phyloP scores from a whole-genome alignment of 2,113 vertebrate genomes.

The Melanerpes formicivorus region DNA sequence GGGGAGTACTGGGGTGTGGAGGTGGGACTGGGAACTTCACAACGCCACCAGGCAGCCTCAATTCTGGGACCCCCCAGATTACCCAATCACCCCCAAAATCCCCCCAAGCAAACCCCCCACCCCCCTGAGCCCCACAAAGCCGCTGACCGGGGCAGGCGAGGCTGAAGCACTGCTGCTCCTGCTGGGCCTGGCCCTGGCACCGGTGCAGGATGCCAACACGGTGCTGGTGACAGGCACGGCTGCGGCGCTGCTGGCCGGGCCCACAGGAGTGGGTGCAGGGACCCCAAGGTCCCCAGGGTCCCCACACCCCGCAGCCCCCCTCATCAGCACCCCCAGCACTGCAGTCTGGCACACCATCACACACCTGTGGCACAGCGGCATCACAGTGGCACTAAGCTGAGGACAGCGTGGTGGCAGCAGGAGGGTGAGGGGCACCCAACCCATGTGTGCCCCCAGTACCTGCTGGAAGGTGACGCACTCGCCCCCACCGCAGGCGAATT shows the following conservation, averaged over 20 bases:
- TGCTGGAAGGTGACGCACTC: slow-evolving; percentile 80
- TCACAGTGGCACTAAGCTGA: background rate
- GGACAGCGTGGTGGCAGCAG: background rate
- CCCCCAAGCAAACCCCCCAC: background rate
- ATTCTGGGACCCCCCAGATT: no score
- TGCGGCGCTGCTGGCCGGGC: slow-evolving; percentile 72
- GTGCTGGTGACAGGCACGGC: slow-evolving; percentile 68
- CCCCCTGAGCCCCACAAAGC: no score
- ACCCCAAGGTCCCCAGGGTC: slow-evolving; percentile 83
- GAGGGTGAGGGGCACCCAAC: no score
- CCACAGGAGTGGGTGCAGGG: slow-evolving; percentile 83
- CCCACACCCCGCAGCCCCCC: slow-evolving; percentile 81
- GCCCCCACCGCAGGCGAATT: slow-evolving; percentile 83
- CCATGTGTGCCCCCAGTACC: slow-evolving; percentile 50
- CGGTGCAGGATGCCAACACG: slow-evolving; percentile 53
- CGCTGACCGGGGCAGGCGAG: slow-evolving; percentile 80
- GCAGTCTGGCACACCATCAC: slow-evolving; percentile 83
- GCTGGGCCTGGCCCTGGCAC: slow-evolving; percentile 75
- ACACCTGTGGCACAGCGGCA: slow-evolving; percentile 74
- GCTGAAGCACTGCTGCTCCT: slow-evolving; percentile 83
- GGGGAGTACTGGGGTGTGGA: background rate
- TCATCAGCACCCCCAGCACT: slow-evolving; percentile 69
- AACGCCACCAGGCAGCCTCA: background rate
- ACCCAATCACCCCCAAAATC: background rate
- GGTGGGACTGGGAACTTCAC: no score